These are phyloP conservation scores for Caenorhabditis sp. DNA, from an alignment of 2,888 invertebrate species.

Conservation along the genomic window DNA sequence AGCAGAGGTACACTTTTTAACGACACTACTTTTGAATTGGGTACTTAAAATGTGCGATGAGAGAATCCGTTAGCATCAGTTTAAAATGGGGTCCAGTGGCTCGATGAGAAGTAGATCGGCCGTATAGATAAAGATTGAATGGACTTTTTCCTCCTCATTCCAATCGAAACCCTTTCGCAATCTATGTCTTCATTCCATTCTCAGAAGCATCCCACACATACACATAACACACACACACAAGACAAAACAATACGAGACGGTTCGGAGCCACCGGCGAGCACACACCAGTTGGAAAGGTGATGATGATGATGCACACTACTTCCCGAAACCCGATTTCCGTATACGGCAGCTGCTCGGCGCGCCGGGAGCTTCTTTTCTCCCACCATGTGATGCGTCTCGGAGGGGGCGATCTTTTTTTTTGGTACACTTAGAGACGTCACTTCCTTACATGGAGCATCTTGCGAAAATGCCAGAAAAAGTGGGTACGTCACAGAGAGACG, in stretches of 20 bases:
- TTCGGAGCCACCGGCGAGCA: conserved; percentile 60
- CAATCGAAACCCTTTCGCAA: conserved; percentile 28
- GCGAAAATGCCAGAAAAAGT: conserved; percentile 44
- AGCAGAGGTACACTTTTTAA: conserved; percentile 22
- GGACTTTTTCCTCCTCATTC: conserved; percentile 10
- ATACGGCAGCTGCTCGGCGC: conserved; percentile 51
- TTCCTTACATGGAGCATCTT: conserved; percentile 22
- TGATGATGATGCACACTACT: conserved; percentile 45
- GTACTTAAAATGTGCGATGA: not conserved
- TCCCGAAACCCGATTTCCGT: conserved; percentile 63
- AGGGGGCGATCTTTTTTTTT: conserved; percentile 1
- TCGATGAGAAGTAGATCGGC: not conserved
- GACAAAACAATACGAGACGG: conserved; percentile 62
- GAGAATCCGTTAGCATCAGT: conserved; percentile 10
- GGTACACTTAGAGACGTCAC: conserved; percentile 51
- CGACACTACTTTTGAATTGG: conserved; percentile 40
- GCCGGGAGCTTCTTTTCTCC: not conserved
- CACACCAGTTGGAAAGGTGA: conserved; percentile 40
- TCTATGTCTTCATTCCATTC: not conserved
- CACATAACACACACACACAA: conserved; percentile 8
- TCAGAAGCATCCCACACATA: not conserved
- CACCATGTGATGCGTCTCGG: conserved; percentile 59
- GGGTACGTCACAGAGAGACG: conserved; percentile 32
- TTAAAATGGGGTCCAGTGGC: conserved; percentile 54
- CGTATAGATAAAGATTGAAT: conserved; percentile 27